Percentiles rank a stretch among this genome's conserved stretches.
Conservation (phyloP, 2,113 vertebrate genomes). For the Catagonus wagneri region DNA sequence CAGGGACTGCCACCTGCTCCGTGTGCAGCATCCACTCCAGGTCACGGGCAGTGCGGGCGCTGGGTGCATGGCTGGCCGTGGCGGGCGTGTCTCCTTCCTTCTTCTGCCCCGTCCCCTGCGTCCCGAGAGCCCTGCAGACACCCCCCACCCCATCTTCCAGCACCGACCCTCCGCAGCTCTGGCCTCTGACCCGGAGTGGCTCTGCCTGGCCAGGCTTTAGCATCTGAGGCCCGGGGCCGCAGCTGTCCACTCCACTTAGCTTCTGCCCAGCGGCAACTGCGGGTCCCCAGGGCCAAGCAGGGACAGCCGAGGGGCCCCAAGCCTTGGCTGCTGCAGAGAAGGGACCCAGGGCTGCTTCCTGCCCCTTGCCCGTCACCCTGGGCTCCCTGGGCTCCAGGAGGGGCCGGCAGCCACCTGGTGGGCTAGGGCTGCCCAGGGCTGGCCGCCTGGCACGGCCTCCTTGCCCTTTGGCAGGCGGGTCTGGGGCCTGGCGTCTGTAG, state of each 20-base stretch:
- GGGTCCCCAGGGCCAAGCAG: background rate
- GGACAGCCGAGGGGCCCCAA: background rate
- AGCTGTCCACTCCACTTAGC: background rate
- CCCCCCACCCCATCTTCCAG: rapidly evolving
- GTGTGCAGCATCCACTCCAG: too few species aligned
- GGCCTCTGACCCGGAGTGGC: rapidly evolving
- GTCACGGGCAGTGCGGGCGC: too few species aligned
- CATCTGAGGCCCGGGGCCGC: rapidly evolving
- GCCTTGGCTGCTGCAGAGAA: background rate
- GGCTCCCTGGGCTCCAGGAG: background rate
- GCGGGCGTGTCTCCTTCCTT: too few species aligned
- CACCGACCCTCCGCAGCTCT: rapidly evolving
- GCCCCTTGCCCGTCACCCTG: rapidly evolving
- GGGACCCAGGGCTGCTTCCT: background rate
- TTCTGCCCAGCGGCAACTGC: rapidly evolving
- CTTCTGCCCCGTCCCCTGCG: too few species aligned
- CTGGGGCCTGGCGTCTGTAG: background rate
- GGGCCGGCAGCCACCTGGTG: rapidly evolving
- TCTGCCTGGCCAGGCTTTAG: background rate
- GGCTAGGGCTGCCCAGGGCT: background rate
- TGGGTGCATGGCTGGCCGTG: too few species aligned
- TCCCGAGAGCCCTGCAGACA: too few species aligned
- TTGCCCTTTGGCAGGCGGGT: background rate
- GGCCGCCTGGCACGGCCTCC: rapidly evolving
- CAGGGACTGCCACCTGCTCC: too few species aligned